Evolutionary conservation across 2,888 invertebrate species (phyloP).

Genomic region (Ormyrus nitidulus): DNA sequence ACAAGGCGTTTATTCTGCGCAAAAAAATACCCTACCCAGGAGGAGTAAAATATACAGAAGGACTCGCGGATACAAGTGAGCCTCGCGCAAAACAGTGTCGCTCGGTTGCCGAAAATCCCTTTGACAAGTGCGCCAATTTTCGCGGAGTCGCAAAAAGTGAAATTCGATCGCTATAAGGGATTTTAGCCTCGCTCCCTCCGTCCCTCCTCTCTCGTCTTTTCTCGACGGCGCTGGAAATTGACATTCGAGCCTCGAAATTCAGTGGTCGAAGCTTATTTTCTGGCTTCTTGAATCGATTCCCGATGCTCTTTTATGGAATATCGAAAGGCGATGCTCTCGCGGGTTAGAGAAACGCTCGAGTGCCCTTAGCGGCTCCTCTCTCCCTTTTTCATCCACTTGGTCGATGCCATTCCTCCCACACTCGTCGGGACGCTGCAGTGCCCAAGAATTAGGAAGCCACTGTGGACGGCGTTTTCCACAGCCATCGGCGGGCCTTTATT

Average conservation of each 20-base stretch:
- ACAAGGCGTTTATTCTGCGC: too few relatives aligned
- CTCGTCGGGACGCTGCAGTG: neutral
- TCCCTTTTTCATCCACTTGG: neutral
- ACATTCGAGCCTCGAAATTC: conserved; percentile 41
- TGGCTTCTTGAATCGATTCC: conserved; percentile 49
- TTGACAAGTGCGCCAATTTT: conserved; percentile 2
- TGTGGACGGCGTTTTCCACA: conserved; percentile 4
- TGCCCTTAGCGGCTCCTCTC: conserved; percentile 21
- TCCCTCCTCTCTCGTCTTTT: neutral
- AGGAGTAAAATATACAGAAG: too few relatives aligned
- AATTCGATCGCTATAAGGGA: conserved; percentile 22
- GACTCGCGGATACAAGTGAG: too few relatives aligned
- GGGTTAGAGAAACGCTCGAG: conserved; percentile 11
- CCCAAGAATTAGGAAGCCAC: conserved; percentile 28
- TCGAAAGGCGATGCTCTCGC: conserved; percentile 26
- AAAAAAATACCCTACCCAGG: too few relatives aligned
- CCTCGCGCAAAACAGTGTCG: too few relatives aligned
- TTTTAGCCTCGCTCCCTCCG: neutral
- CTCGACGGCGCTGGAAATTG: conserved; percentile 7
- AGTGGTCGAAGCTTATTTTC: conserved; percentile 49
- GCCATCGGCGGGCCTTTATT: conserved; percentile 26
- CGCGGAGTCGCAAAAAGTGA: neutral
- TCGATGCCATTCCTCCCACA: neutral
- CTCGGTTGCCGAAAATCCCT: neutral
- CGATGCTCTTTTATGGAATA: conserved; percentile 50